These are phyloP conservation scores for Sitta europaea DNA, from an alignment of 2,113 vertebrate genomes.

Conservation along the genomic window DNA sequence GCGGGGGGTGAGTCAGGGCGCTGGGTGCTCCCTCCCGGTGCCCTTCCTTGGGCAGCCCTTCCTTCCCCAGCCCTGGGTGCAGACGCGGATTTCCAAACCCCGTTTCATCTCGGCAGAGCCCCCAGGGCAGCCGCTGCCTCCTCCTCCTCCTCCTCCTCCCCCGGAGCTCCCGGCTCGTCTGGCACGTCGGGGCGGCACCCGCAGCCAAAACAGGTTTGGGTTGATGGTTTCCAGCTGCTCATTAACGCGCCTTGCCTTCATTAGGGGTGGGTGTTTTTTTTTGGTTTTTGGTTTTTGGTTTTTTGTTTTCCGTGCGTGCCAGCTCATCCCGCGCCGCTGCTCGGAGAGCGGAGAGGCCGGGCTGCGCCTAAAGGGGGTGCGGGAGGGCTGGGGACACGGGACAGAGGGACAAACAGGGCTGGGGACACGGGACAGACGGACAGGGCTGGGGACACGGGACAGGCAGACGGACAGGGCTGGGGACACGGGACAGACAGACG, in stretches of 20 bases:
- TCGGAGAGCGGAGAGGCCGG: rapidly evolving
- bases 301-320: neutral
- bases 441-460: no score
- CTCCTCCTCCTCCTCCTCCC: neutral
- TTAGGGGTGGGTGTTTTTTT: no score
- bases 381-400: neutral
- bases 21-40: neutral
- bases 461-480: no score
- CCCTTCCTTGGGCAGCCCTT: neutral
- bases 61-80: neutral
- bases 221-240: conserved; percentile 20
- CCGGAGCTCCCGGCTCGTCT: neutral
- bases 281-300: no score
- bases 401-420: no score
- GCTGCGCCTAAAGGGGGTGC: neutral
- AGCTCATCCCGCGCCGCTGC: neutral
- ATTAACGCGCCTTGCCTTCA: neutral
- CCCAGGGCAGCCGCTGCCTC: neutral
- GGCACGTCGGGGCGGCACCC: conserved; percentile 27
- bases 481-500: no score
- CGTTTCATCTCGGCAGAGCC: neutral
- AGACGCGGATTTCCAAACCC: neutral
- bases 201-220: conserved; percentile 46
- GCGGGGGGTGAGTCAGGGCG: neutral
- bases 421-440: no score